Evolutionary conservation across 2,888 invertebrate genomes (phyloP).

Genomic region (Harpagoxenus sublaevis): DNA sequence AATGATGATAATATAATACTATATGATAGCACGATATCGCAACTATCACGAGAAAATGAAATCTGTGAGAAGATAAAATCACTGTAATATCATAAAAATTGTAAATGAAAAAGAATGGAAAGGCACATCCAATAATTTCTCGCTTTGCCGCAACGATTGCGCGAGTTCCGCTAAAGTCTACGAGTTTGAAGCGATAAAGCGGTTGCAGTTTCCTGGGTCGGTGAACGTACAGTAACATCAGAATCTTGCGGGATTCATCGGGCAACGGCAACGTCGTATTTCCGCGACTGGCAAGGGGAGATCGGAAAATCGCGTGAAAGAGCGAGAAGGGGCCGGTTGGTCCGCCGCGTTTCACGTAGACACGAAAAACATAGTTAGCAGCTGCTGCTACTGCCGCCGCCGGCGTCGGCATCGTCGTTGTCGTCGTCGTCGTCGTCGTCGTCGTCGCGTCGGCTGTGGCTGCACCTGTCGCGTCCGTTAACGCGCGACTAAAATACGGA

Average conservation of each 20-base stretch:
- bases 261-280: constrained; percentile 71
- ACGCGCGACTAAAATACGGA: constrained; percentile 78
- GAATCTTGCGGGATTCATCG: constrained; percentile 69
- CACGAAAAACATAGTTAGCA: constrained; percentile 74
- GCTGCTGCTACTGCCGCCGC: constrained; percentile 54
- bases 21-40: not conserved
- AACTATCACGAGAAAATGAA: not conserved
- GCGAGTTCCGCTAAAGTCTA: constrained; percentile 6
- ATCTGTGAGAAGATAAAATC: not conserved
- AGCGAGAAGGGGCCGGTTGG: constrained; percentile 21
- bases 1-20: not conserved
- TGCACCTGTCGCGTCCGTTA: constrained; percentile 84
- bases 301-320: constrained; percentile 68
- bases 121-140: not conserved
- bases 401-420: constrained; percentile 39
- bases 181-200: constrained; percentile 14
- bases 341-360: constrained; percentile 65
- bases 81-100: not conserved
- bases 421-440: constrained; percentile 49
- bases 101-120: not conserved
- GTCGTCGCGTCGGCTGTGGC: constrained; percentile 53
- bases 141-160: not conserved
- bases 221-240: constrained; percentile 65
- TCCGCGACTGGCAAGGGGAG: constrained; percentile 62
- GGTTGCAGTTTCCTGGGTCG: constrained; percentile 41